A percentile compares a stretch with the other conserved stretches of the same genome.
These are phyloP conservation scores for Cryptoprocta ferox DNA, from an alignment of 2,797 vertebrate genomes.

Conservation along the genomic window DNA sequence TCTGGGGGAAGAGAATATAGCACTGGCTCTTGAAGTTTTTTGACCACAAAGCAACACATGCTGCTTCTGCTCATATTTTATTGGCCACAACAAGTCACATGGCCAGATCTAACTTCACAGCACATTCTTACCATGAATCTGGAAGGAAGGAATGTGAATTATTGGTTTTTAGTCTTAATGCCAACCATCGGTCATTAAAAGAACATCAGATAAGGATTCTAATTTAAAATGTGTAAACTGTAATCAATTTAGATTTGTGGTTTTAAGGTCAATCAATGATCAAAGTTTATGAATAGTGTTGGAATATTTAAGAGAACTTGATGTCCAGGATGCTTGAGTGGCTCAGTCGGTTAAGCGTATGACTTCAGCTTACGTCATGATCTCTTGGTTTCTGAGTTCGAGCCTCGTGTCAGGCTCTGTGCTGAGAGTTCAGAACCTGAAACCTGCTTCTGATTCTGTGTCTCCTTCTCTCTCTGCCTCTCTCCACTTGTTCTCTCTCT, in stretches of 20 bases:
- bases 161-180: not conserved
- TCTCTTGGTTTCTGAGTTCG: no score
- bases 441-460: no score
- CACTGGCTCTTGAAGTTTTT: not conserved
- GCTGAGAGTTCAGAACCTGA: no score
- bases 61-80: not conserved
- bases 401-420: no score
- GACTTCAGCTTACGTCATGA: no score
- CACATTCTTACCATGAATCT: not conserved
- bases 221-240: not conserved
- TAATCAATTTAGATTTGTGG: not conserved
- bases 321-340: not conserved
- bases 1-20: not conserved
- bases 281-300: not conserved
- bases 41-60: not conserved
- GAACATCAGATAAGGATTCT: not conserved
- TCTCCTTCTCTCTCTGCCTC: no score
- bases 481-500: no score
- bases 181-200: not conserved
- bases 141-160: not conserved
- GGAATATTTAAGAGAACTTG: not conserved
- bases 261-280: conserved; percentile 56
- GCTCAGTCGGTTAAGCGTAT: no score
- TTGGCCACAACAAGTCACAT: not conserved
- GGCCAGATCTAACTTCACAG: not conserved